Percentiles rank a stretch among this genome's conserved stretches.
These are phyloP conservation scores for Phytoseiulus persimilis DNA, from an alignment of 2,888 invertebrate genomes.

Conservation along the genomic window DNA sequence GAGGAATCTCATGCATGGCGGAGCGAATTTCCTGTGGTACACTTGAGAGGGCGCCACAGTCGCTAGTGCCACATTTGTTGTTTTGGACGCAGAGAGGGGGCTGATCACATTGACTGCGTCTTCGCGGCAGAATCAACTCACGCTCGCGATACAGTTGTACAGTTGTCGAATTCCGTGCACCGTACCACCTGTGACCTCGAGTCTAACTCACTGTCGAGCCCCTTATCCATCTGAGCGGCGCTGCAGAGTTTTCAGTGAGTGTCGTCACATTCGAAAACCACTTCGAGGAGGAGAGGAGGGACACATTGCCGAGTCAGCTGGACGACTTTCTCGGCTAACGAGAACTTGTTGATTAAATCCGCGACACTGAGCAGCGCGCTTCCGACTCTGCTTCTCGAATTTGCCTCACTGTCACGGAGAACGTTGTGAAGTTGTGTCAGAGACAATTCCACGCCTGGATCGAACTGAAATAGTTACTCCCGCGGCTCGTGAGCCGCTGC, in stretches of 20 bases:
- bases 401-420: neutral
- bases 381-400: neutral
- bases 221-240: neutral
- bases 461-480: neutral
- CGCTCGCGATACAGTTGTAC: neutral
- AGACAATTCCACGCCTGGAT: neutral
- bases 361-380: neutral
- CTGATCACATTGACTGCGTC: slow-evolving; percentile 5
- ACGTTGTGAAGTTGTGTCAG: neutral
- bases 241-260: neutral
- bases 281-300: neutral
- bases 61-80: neutral
- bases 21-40: neutral
- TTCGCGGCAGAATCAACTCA: neutral
- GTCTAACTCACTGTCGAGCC: neutral
- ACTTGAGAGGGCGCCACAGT: neutral
- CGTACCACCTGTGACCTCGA: neutral
- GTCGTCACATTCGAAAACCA: neutral
- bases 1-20: neutral
- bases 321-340: neutral
- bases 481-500: neutral
- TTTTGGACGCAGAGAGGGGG: neutral
- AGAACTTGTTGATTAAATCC: neutral
- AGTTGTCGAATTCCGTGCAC: neutral
- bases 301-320: slow-evolving; percentile 5